Evolutionary conservation across 2,888 invertebrate species (phyloP), one percentile per base, ranked within the genome.

Genomic region (Pandemis cinnamomeana): DNA sequence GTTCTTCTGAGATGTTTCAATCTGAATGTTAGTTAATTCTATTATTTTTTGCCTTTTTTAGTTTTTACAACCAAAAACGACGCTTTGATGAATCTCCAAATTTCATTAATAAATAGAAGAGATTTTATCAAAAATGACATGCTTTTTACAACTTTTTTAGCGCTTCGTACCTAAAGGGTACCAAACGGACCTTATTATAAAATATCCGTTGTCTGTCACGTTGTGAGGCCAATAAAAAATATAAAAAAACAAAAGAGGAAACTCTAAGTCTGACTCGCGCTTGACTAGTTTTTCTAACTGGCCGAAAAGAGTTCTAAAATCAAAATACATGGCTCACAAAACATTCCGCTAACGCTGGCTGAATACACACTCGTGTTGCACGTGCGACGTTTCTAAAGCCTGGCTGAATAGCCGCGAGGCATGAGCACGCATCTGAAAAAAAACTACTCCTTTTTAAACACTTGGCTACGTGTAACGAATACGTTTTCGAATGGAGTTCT

Each of bases 331-430:
- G 36, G 11, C 41, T 20, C 27, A 20, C 42, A 42, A 27, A 51
- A 67, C 61, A 76, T 62, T 75, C 82, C 78, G 77, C 78, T 78
- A 70, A 78, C 79, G 82, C 79, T 83, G 82, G 79, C 77, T 86
- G 87, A 86, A 87, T 82, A 82, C 81, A 78, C 81, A 82, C 82
- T 86, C 81, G 82, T 81, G 76, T 27, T 67, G 10, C 60, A 60
- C 46, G 68, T 61, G 68, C 70, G 71, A 75, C 66, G 71, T 77
- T 76, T 82, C 78, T 80, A 81, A 82, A 84, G 83, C 79, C 80
- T 68, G 75, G 78, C 83, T 86, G 84, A 86, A 87, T 84, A 77
- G 83, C 82, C 77, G 79, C 78, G 78, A 81, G 81, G 78, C 80
- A 67, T 76, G 77, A 78, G 80, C 79, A 82, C 82, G 82, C 83